Evolutionary conservation across 2,888 invertebrate genomes (phyloP).

Genomic region (Ophraella communa): DNA sequence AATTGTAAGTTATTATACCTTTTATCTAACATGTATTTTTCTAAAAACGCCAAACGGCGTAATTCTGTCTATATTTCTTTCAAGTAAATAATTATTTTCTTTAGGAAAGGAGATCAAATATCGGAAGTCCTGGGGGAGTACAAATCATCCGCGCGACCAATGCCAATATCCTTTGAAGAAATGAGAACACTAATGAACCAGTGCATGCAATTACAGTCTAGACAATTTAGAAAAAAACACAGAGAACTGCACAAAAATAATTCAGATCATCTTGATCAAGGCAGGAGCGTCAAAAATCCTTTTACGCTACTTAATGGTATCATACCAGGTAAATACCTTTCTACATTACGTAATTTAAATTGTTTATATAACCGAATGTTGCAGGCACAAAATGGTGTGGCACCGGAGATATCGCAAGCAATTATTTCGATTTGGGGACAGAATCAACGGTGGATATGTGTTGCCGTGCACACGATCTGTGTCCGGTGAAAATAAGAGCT

Average conservation of each 20-base stretch:
- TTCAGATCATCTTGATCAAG: constrained; percentile 38
- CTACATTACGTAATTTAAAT: no score
- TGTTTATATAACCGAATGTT: neutral
- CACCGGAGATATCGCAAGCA: constrained; percentile 83
- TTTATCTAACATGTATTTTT: no score
- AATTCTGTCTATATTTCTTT: neutral
- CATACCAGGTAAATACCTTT: constrained; percentile 76
- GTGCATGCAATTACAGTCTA: constrained; percentile 71
- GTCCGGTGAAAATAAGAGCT: constrained; percentile 79
- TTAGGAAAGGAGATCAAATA: constrained; percentile 75
- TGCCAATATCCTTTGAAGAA: constrained; percentile 72
- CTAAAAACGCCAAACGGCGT: no score
- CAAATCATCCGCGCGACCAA: constrained; percentile 67
- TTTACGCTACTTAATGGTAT: constrained; percentile 79
- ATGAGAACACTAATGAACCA: constrained; percentile 83
- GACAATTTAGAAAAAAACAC: constrained; percentile 51
- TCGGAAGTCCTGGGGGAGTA: constrained; percentile 69
- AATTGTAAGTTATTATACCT: no score
- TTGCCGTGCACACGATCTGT: constrained; percentile 89
- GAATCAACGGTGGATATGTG: constrained; percentile 78
- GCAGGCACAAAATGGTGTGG: constrained; percentile 93
- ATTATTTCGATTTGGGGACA: constrained; percentile 84
- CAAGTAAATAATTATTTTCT: constrained; percentile 47
- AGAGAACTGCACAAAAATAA: constrained; percentile 45
- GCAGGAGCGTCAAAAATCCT: constrained; percentile 66